Percentiles rank a stretch among this genome's conserved stretches.
Conservation (phyloP, 2,888 invertebrate species). For the Zaprionus obscuricornis region DNA sequence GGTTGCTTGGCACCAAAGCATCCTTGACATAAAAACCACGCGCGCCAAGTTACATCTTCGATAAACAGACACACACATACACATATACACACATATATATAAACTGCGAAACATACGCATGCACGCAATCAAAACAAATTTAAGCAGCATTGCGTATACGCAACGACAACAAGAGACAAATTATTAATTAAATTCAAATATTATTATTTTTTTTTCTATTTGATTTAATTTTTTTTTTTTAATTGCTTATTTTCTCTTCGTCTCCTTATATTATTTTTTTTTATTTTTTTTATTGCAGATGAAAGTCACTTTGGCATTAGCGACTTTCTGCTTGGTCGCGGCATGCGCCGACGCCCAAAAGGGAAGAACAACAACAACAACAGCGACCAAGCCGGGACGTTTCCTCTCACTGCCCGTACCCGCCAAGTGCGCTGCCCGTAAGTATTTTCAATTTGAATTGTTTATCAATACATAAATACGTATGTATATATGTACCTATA, state of each 20-base stretch:
- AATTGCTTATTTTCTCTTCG: too few relatives aligned
- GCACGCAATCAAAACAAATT: constrained; percentile 41
- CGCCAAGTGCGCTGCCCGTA: constrained; percentile 92
- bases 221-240: constrained; percentile 6
- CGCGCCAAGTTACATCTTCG: constrained; percentile 67
- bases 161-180: constrained; percentile 39
- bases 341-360: constrained; percentile 85
- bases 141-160: constrained; percentile 66
- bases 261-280: too few relatives aligned
- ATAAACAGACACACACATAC: constrained; percentile 29
- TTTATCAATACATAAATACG: not conserved
- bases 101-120: constrained; percentile 2
- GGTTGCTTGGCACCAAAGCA: constrained; percentile 79
- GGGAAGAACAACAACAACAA: constrained; percentile 86
- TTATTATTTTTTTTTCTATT: constrained; percentile 14
- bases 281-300: constrained; percentile 85
- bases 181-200: constrained; percentile 35
- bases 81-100: constrained; percentile 12
- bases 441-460: constrained; percentile 84
- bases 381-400: constrained; percentile 89
- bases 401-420: constrained; percentile 92
- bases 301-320: constrained; percentile 88
- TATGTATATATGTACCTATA: not conserved
- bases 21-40: constrained; percentile 83
- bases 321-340: constrained; percentile 84